Evolutionary conservation across 2,797 vertebrate species (phyloP), one percentile per base, ranked within the genome.

Genomic region (Silurus lanzhouensis): DNA sequence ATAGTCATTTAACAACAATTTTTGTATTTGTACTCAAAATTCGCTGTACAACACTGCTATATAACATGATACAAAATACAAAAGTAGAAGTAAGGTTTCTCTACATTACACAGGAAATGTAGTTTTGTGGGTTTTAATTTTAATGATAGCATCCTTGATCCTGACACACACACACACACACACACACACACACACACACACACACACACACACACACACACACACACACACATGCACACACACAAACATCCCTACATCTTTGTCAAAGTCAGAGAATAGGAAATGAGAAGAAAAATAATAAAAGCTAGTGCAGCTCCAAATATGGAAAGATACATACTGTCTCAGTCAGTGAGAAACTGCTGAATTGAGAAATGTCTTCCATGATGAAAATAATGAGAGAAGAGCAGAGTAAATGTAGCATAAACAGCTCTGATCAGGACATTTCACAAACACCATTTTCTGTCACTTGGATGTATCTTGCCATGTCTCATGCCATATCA

Each of bases 391-490:
- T 82, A 64, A 88, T 88, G 82, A 84, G 79, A 75, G 63, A 58
- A 81, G 89, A 90, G 87, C 77, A 89, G 84, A 0, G 88, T 89
- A 93, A 93, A 93, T 90, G 90, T 90, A 93, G 89, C 90, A 91
- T 91, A 88, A 91, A 90, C 91, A 90, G 89, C 84, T 91, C 91
- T 91, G 91, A 93, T 92, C 90, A 76, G 92, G 91, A 92, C 93
- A 94, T 93, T 93, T 94, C 88, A 92, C 88, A 91, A 91, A 90
- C 85, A 31, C 83, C 89, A 85, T 90, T 93, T 93, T 88, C 91
- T 93, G 92, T 94, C 93, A 94, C 93, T 92, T 93, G 89, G 89
- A 91, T 93, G 93, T 90, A 87, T 92, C 88, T 91, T 92, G 89
- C 87, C 77, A 64, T 77, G 84, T 79, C 81, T 86, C 74, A 81